Evolutionary conservation across 1,140 invertebrate species (phyloP).

Genomic region (Patella vulgata): DNA sequence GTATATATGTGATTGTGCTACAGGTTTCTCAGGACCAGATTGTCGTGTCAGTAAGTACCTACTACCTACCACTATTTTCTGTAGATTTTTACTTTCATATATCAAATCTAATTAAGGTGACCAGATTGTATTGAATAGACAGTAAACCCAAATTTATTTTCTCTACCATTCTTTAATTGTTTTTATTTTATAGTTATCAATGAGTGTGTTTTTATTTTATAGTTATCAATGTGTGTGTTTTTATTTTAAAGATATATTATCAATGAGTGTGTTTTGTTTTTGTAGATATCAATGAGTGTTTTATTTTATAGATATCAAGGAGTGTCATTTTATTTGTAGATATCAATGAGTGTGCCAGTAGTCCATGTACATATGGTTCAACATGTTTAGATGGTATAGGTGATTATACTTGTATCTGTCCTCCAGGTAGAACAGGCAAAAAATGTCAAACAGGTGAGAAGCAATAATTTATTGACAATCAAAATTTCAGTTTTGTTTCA

Average conservation of each 20-base stretch:
- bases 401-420: constrained; percentile 62
- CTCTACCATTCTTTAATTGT: neutral
- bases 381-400: constrained; percentile 64
- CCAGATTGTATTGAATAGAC: neutral
- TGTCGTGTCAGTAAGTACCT: constrained; percentile 66
- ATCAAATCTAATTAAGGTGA: too few relatives aligned
- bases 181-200: too few relatives aligned
- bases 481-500: neutral
- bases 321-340: constrained; percentile 51
- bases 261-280: too few relatives aligned
- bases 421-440: constrained; percentile 75
- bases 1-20: constrained; percentile 78
- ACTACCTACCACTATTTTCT: too few relatives aligned
- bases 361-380: constrained; percentile 60
- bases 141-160: neutral
- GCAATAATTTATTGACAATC: too few relatives aligned
- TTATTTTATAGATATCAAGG: too few relatives aligned
- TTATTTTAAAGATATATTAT: too few relatives aligned
- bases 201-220: too few relatives aligned
- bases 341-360: constrained; percentile 61
- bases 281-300: too few relatives aligned
- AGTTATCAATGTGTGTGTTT: too few relatives aligned
- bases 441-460: constrained; percentile 72
- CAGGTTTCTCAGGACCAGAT: constrained; percentile 75
- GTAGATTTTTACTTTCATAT: too few relatives aligned